phyloP scores from a whole-genome alignment of 2,113 vertebrate genomes.

The Scomber colias region DNA sequence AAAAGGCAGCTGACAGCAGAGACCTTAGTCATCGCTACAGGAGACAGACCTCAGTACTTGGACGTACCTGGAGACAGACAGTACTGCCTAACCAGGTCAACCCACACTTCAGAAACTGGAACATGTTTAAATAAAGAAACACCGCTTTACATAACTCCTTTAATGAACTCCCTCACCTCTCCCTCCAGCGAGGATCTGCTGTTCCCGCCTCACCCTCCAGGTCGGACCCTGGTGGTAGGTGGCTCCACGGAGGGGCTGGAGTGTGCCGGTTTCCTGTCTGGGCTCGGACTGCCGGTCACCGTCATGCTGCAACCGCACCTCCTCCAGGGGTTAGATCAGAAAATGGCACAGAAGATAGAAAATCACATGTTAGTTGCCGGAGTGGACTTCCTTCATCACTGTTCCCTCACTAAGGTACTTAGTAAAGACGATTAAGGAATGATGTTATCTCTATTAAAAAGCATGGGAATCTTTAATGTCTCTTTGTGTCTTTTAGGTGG shows the following conservation, averaged over 20 bases:
- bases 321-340: slow-evolving; percentile 88
- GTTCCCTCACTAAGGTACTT: slow-evolving; percentile 85
- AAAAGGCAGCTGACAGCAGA: slow-evolving; percentile 85
- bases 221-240: slow-evolving; percentile 89
- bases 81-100: slow-evolving; percentile 89
- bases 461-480: neutral
- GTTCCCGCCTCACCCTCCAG: slow-evolving; percentile 86
- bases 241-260: slow-evolving; percentile 90
- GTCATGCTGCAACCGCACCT: slow-evolving; percentile 89
- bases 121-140: too few species aligned
- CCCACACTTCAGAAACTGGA: neutral
- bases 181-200: slow-evolving; percentile 88
- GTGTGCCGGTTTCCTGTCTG: slow-evolving; percentile 88
- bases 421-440: neutral
- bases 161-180: neutral
- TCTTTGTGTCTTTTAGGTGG: slow-evolving; percentile 75
- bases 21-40: slow-evolving; percentile 87
- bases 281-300: slow-evolving; percentile 87
- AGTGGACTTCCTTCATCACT: slow-evolving; percentile 83
- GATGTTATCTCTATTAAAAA: neutral
- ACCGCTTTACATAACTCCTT: too few species aligned
- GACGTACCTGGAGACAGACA: slow-evolving; percentile 87
- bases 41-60: slow-evolving; percentile 87
- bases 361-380: slow-evolving; percentile 88
- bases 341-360: slow-evolving; percentile 87